phyloP scores from a whole-genome alignment of 2,113 vertebrate species.

The Dryoscopus gambensis region DNA sequence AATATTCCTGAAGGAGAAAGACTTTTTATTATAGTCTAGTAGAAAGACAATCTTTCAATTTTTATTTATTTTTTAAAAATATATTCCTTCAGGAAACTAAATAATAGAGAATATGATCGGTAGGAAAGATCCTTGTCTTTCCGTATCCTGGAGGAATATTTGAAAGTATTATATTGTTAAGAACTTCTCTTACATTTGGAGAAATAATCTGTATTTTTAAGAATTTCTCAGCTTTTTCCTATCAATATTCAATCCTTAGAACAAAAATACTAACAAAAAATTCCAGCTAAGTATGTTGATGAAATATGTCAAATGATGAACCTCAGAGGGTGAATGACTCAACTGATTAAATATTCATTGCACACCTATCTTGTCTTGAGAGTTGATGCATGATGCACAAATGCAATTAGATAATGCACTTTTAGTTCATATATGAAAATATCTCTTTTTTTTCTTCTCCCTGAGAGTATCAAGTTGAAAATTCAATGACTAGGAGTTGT shows the following conservation, averaged over 20 bases:
- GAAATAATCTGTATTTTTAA: background rate
- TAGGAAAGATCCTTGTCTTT: background rate
- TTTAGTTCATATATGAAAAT: background rate
- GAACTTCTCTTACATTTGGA: background rate
- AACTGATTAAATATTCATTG: background rate
- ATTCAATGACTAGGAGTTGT: background rate
- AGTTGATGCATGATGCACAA: background rate
- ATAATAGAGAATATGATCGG: background rate
- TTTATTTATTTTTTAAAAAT: background rate
- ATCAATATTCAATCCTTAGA: background rate
- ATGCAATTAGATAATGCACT: background rate
- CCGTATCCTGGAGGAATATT: background rate
- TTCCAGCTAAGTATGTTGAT: background rate
- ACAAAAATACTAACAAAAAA: background rate
- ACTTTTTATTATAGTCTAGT: background rate
- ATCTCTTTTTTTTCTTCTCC: accelerated
- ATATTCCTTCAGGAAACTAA: background rate
- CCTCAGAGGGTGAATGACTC: background rate
- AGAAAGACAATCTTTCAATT: background rate
- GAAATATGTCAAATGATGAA: background rate
- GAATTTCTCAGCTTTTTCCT: background rate
- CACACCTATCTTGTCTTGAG: background rate
- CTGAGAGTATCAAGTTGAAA: background rate
- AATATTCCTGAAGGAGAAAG: background rate
- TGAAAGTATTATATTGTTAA: background rate